A percentile compares a stretch with the other conserved stretches of the same genome.
These are phyloP conservation scores for Aphodius sticticus DNA, from an alignment of 2,888 invertebrate species.

Conservation along the genomic window DNA sequence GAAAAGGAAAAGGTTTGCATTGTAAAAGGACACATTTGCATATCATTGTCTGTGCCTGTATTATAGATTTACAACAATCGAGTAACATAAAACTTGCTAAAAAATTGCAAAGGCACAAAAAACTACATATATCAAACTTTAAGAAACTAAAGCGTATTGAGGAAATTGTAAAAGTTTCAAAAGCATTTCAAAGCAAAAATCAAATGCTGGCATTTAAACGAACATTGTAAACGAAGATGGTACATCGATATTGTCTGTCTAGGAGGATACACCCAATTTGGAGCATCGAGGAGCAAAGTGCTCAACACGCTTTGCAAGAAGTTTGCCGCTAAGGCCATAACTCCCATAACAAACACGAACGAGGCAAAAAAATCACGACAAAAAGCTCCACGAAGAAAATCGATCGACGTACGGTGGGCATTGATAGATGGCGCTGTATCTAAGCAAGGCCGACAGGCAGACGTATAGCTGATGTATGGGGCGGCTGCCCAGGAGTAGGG, in stretches of 20 bases:
- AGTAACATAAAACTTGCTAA: too few species aligned
- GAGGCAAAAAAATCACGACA: not conserved
- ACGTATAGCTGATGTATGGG: slow-evolving; percentile 54
- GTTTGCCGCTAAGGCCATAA: not conserved
- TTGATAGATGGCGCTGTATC: slow-evolving; percentile 38
- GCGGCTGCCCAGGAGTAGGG: slow-evolving; percentile 39
- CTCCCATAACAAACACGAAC: not conserved
- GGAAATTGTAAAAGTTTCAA: too few species aligned
- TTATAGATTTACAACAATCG: too few species aligned
- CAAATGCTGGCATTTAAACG: not conserved
- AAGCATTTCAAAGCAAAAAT: too few species aligned
- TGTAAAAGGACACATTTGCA: too few species aligned
- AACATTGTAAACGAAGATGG: not conserved
- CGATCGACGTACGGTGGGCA: slow-evolving; percentile 33
- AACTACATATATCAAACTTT: too few species aligned
- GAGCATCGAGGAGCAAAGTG: not conserved
- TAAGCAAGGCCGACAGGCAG: slow-evolving; percentile 46
- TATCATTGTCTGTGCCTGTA: too few species aligned
- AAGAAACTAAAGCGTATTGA: too few species aligned
- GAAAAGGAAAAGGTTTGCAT: too few species aligned
- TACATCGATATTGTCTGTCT: not conserved
- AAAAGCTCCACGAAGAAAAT: slow-evolving; percentile 13
- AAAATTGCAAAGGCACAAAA: too few species aligned
- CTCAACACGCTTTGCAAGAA: not conserved
- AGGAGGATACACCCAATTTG: not conserved